Base-by-base conservation (phyloP, 2,888 invertebrate genomes). In the Leucophenga montana region DNA sequence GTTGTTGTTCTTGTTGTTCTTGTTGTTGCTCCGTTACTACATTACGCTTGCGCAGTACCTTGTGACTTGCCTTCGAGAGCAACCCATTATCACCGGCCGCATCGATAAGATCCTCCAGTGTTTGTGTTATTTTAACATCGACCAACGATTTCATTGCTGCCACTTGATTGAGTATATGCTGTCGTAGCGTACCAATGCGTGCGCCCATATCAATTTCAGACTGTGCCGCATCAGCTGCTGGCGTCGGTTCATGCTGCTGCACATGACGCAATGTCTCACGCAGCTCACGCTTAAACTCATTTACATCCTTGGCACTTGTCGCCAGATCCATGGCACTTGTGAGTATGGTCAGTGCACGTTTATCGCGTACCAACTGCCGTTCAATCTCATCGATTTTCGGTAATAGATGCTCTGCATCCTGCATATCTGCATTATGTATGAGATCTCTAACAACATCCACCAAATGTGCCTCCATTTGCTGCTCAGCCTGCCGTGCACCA, bases 401-500 rank as follows among this genome's bases (percentile, higher is more conserved):
- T 66, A 83, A 66, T 6, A 85, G 76, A 4, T 73, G 71, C 0
- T 67, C 59, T 18, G 72, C 73, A 50, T 85, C 79, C 46, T 79
- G 71, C 5, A 76, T 72, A 48, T 84, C 77, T 11, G 84, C 78
- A 22, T 85, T 80, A 0, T 81, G 67, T 13, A 89, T 67, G 3
- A 89, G 71, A 71, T 87, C 87, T 22, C 79, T 77, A 1, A 88
- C 76, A 16, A 76, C 72, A 16, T 75, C 75, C 5, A 85, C 80
- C 62, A 88, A 67, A 67, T 88, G 81, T 48, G 84, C 72, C 57
- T 87, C 85, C 85, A 89, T 86, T 50, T 80, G 77, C 54, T 86
- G 76, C 70, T 88, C 87, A 0, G 85, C 84, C 70, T 85, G 78
- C 14, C 84, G 74, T 2, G 87, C 86, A 0, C 89, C 89, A 59